phyloP scores from a whole-genome alignment of 2,113 vertebrate species.

The Syngnathoides biaculeatus region DNA sequence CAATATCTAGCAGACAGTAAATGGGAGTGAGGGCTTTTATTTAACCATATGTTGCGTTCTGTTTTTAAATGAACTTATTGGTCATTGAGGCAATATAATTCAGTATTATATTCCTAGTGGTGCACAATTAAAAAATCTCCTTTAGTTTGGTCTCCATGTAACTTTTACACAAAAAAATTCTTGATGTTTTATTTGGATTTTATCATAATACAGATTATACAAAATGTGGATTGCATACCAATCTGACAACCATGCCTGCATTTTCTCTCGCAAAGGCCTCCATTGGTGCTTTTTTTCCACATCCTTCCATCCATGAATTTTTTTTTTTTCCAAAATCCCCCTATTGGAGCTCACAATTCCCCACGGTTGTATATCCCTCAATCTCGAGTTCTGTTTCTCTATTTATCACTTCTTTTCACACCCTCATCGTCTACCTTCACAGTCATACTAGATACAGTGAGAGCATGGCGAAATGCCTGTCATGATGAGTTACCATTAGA shows the following conservation, averaged over 20 bases:
- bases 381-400: background rate
- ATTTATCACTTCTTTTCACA: constrained; percentile 32
- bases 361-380: background rate
- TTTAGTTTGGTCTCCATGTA: background rate
- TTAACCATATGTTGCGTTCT: background rate
- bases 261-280: constrained; percentile 27
- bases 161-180: constrained; percentile 8
- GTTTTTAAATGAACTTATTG: background rate
- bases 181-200: constrained; percentile 30
- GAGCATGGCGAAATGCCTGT: constrained; percentile 59
- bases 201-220: constrained; percentile 9
- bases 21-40: background rate
- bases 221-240: constrained; percentile 16
- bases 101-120: background rate
- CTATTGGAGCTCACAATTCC: constrained; percentile 11
- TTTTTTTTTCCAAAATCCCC: constrained; percentile 13
- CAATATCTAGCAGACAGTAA: background rate
- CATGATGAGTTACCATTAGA: constrained; percentile 57
- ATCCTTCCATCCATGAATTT: constrained; percentile 22
- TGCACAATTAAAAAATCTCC: background rate
- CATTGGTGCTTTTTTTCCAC: constrained; percentile 31
- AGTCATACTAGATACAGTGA: constrained; percentile 32
- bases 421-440: constrained; percentile 29
- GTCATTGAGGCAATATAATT: background rate
- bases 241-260: constrained; percentile 36